Percentiles rank a stretch among this genome's conserved stretches.
Conservation (phyloP, 2,888 invertebrate genomes). For the Lomographa bimaculata region DNA sequence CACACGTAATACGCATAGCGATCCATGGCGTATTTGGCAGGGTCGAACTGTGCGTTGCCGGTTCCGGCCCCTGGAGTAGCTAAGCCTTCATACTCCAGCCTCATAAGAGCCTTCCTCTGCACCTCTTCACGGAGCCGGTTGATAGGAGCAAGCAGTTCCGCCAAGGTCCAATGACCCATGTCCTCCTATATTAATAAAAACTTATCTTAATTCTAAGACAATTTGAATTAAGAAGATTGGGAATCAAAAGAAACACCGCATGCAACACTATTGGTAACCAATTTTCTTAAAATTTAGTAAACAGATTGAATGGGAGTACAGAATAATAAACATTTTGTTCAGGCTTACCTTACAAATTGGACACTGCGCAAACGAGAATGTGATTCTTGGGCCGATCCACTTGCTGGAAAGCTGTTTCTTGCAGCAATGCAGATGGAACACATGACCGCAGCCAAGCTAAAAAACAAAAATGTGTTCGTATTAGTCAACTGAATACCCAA, state of each 20-base stretch:
- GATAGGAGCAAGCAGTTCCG: constrained; percentile 91
- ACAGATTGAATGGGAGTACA: no score
- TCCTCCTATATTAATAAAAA: no score
- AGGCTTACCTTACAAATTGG: constrained; percentile 97
- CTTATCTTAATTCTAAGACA: no score
- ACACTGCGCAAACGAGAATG: constrained; percentile 97
- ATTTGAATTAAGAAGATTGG: no score
- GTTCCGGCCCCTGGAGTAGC: constrained; percentile 87
- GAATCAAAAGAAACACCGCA: no score
- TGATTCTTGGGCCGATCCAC: constrained; percentile 98
- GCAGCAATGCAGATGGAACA: constrained; percentile 97
- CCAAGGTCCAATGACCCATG: constrained; percentile 92
- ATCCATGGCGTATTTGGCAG: constrained; percentile 96
- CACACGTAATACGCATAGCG: constrained; percentile 99
- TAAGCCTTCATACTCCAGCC: constrained; percentile 97
- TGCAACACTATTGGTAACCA: no score
- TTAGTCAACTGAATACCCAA: neutral
- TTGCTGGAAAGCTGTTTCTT: constrained; percentile 91
- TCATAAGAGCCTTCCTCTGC: constrained; percentile 95
- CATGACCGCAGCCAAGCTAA: constrained; percentile 95
- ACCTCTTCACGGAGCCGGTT: constrained; percentile 94
- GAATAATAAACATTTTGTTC: no score
- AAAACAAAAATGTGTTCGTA: constrained; percentile 1
- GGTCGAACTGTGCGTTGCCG: constrained; percentile 89
- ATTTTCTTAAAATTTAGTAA: no score